Evolutionary conservation across 2,888 invertebrate genomes (phyloP).

Genomic region (Diaprepes abbreviatus): DNA sequence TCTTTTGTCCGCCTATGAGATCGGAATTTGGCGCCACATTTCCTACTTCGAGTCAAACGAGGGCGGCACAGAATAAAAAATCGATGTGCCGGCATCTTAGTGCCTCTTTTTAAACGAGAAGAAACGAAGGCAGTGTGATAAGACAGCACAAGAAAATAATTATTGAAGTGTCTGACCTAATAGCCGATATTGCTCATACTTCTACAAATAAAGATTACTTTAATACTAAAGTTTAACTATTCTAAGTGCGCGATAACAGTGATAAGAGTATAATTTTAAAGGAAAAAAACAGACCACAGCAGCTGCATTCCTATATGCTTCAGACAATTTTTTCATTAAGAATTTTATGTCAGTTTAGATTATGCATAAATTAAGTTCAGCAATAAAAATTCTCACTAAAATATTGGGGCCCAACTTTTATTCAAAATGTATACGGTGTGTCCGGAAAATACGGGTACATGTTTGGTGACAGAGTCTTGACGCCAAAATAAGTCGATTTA

Average conservation of each 20-base stretch:
- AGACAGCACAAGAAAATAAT: slow-evolving; percentile 6
- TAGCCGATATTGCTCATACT: slow-evolving; percentile 14
- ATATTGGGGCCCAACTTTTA: no score
- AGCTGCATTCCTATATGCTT: no score
- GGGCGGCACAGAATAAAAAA: slow-evolving; percentile 26
- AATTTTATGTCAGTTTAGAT: no score
- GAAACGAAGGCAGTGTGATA: slow-evolving; percentile 12
- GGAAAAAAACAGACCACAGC: no score
- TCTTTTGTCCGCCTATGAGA: slow-evolving; percentile 13
- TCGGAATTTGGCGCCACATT: slow-evolving; percentile 28
- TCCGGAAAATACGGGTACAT: no score
- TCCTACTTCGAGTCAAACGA: slow-evolving; percentile 30
- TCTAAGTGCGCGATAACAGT: neutral
- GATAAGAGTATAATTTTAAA: no score
- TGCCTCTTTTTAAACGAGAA: slow-evolving; percentile 13
- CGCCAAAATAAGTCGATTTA: no score
- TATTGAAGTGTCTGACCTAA: slow-evolving; percentile 22
- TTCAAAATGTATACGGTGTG: no score
- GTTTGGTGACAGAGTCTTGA: no score
- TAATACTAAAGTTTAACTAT: neutral
- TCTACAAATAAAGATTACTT: neutral
- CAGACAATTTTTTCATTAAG: no score
- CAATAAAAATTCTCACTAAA: no score
- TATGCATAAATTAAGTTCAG: no score
- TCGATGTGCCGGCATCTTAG: slow-evolving; percentile 11